phyloP scores from a whole-genome alignment of 2,797 vertebrate species.

The Danio aesculapii region DNA sequence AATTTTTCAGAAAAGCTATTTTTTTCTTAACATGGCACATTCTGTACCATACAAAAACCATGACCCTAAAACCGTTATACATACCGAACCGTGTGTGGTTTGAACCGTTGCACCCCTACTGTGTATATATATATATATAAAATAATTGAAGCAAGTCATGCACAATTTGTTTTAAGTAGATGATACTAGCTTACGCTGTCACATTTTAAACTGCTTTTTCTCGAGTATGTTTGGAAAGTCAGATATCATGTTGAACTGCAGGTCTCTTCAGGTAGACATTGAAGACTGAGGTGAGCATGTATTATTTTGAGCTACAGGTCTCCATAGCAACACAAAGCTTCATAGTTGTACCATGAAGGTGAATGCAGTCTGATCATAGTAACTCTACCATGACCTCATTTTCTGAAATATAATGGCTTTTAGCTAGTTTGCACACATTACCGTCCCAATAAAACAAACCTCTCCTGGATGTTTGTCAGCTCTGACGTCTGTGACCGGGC shows the following conservation, averaged over 20 bases:
- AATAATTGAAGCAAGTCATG: no score
- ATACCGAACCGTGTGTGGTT: no score
- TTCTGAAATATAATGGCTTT: neutral
- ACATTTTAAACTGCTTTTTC: no score
- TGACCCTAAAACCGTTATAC: no score
- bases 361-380: constrained; percentile 30
- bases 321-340: constrained; percentile 55
- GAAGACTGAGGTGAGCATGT: constrained; percentile 38
- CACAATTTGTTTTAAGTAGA: no score
- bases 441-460: constrained; percentile 7
- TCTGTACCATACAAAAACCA: no score
- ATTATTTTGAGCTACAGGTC: constrained; percentile 38
- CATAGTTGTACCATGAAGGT: constrained; percentile 1
- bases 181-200: no score
- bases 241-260: constrained; percentile 44
- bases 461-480: constrained; percentile 10
- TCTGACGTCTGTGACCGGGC: neutral
- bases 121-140: no score
- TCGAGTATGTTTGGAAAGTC: constrained; percentile 10
- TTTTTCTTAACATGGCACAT: no score
- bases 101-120: no score
- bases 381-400: neutral
- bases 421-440: neutral
- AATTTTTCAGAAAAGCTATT: no score
- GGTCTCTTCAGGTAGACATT: constrained; percentile 25